A percentile compares a stretch with the other conserved stretches of the same genome.
Evolutionary conservation across 2,797 vertebrate genomes (phyloP).

Genomic region (Cossypha heuglini): DNA sequence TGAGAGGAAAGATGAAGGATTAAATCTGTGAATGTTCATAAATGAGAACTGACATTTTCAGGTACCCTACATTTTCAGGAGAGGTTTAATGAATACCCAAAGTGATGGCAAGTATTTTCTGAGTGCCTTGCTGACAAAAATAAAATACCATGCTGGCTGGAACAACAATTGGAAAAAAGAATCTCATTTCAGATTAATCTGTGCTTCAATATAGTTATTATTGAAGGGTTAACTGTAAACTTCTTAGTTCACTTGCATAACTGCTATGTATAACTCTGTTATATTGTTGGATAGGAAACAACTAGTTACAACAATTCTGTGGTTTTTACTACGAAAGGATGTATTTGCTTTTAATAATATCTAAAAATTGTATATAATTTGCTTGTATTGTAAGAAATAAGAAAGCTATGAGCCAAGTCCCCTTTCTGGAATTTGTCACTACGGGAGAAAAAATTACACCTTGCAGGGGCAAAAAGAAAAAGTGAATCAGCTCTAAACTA

Average conservation of each 20-base stretch:
- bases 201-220: background rate
- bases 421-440: background rate
- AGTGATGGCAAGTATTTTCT: slow-evolving; percentile 51
- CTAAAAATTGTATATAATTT: background rate
- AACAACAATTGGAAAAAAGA: slow-evolving; percentile 22
- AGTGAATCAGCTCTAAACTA: background rate
- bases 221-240: background rate
- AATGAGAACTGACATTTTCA: slow-evolving; percentile 57
- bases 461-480: background rate
- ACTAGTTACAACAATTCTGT: background rate
- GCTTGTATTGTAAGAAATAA: background rate
- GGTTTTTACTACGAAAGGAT: background rate
- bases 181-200: slow-evolving; percentile 15
- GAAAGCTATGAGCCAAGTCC: background rate
- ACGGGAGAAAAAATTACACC: background rate
- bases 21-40: slow-evolving; percentile 34
- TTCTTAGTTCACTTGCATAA: background rate
- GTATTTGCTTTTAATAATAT: background rate
- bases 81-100: slow-evolving; percentile 43
- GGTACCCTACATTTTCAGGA: slow-evolving; percentile 49
- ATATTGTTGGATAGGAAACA: background rate
- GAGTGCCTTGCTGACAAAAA: slow-evolving; percentile 49
- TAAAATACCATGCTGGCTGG: background rate
- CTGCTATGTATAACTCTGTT: background rate
- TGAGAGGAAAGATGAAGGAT: slow-evolving; percentile 24